phyloP scores from a whole-genome alignment of 2,888 invertebrate species.

The Coelinius sp. region DNA sequence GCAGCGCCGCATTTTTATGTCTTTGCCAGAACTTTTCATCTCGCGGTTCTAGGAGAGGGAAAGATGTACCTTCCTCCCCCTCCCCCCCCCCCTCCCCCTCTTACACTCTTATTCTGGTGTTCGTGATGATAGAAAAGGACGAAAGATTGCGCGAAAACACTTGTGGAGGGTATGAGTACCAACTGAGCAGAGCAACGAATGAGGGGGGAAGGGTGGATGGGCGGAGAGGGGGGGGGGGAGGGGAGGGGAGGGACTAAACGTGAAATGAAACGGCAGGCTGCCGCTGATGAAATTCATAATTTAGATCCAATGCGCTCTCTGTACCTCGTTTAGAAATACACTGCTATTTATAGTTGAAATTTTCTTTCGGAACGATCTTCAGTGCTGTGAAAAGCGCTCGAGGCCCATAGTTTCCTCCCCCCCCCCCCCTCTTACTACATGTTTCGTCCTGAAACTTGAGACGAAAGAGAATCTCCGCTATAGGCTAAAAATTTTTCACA shows the following conservation, averaged over 20 bases:
- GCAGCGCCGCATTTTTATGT: conserved; percentile 71
- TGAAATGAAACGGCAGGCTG: conserved; percentile 70
- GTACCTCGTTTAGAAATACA: conserved; percentile 71
- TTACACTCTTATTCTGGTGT: neutral
- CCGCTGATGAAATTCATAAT: conserved; percentile 72
- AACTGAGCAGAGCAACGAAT: conserved; percentile 28
- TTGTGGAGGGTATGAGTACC: conserved; percentile 38
- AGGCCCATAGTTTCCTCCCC: conserved; percentile 29
- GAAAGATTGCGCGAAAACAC: conserved; percentile 6
- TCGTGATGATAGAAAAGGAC: neutral
- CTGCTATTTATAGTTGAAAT: conserved; percentile 71
- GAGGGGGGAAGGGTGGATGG: conserved; percentile 42
- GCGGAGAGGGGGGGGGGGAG: conserved; percentile 35
- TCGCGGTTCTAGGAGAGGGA: too few relatives aligned
- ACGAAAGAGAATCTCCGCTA: conserved; percentile 25
- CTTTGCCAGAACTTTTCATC: conserved; percentile 68
- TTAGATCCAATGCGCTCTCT: conserved; percentile 71
- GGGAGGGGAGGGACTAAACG: conserved; percentile 56
- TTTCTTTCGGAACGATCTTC: conserved; percentile 64
- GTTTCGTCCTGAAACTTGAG: conserved; percentile 31
- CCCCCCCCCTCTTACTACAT: conserved; percentile 17
- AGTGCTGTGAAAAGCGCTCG: conserved; percentile 37
- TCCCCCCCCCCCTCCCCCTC: conserved; percentile 25
- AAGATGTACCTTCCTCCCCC: too few relatives aligned
- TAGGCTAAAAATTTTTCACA: neutral